A percentile compares a stretch with the other conserved stretches of the same genome.
phyloP scores from a whole-genome alignment of 2,113 vertebrate genomes.

The Lamprotornis superbus region DNA sequence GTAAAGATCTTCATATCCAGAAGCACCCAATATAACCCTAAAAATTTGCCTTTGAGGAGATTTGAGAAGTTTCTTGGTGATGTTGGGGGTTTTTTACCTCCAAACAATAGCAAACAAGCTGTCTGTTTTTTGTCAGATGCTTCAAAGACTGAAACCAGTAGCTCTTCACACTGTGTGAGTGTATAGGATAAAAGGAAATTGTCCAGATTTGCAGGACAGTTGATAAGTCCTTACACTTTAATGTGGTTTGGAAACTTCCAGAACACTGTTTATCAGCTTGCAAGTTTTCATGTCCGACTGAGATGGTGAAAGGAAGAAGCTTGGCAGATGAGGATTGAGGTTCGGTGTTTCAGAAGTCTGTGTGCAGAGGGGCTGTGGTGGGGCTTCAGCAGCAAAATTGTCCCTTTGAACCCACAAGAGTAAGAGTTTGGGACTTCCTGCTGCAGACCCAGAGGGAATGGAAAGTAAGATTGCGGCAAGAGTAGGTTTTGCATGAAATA shows the following conservation, averaged over 20 bases:
- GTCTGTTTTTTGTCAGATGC: neutral
- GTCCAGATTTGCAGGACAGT: constrained; percentile 44
- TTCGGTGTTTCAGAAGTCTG: neutral
- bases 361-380: neutral
- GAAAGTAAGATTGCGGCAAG: constrained; percentile 21
- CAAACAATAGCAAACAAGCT: neutral
- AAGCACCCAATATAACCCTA: neutral
- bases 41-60: neutral
- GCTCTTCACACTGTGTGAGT: neutral
- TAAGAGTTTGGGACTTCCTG: constrained; percentile 31
- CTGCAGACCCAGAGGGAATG: neutral
- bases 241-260: constrained; percentile 42
- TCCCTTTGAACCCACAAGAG: constrained; percentile 28
- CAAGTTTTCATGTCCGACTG: neutral
- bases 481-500: constrained; percentile 22
- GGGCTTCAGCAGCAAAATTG: constrained; percentile 46
- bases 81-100: neutral
- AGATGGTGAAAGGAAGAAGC: constrained; percentile 60
- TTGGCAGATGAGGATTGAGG: constrained; percentile 19
- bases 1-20: neutral
- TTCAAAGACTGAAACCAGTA: neutral
- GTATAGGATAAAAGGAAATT: neutral
- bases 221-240: neutral
- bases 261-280: constrained; percentile 7
- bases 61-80: neutral